Conservation (phyloP, 2,888 invertebrate species). For the Polydrusus pterygomalis region DNA sequence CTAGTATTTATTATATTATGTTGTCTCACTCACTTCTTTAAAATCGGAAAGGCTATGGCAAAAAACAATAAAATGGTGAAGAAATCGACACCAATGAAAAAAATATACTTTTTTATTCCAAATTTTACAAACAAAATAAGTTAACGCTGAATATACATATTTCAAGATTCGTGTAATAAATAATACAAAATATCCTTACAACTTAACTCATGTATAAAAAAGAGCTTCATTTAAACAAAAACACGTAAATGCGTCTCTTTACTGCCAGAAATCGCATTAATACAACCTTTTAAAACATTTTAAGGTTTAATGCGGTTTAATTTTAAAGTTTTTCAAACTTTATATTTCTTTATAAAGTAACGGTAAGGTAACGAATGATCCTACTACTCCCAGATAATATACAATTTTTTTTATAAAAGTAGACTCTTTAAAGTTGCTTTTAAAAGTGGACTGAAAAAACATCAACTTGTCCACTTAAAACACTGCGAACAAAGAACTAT, state of each 20-base stretch:
- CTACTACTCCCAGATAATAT: not conserved
- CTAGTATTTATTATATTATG: too few species aligned
- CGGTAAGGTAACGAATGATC: not conserved
- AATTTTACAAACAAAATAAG: too few species aligned
- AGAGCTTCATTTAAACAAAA: conserved; percentile 60
- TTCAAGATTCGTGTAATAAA: not conserved
- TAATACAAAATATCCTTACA: conserved; percentile 4
- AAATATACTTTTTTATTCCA: too few species aligned
- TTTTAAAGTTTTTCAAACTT: not conserved
- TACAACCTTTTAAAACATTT: too few species aligned
- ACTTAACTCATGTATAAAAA: conserved; percentile 54
- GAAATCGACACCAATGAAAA: too few species aligned
- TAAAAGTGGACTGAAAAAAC: conserved; percentile 13
- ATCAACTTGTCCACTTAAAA: conserved; percentile 22
- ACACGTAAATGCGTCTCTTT: conserved; percentile 61
- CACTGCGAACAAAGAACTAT: conserved; percentile 17
- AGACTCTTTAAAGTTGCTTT: not conserved
- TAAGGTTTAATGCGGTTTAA: not conserved
- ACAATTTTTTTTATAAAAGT: conserved; percentile 8
- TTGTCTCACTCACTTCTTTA: too few species aligned
- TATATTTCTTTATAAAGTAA: not conserved
- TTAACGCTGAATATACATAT: too few species aligned
- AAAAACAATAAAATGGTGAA: too few species aligned
- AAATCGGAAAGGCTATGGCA: too few species aligned
- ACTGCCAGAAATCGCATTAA: not conserved